Evolutionary conservation across 2,797 vertebrate genomes (phyloP).

Genomic region (Ispidina picta): DNA sequence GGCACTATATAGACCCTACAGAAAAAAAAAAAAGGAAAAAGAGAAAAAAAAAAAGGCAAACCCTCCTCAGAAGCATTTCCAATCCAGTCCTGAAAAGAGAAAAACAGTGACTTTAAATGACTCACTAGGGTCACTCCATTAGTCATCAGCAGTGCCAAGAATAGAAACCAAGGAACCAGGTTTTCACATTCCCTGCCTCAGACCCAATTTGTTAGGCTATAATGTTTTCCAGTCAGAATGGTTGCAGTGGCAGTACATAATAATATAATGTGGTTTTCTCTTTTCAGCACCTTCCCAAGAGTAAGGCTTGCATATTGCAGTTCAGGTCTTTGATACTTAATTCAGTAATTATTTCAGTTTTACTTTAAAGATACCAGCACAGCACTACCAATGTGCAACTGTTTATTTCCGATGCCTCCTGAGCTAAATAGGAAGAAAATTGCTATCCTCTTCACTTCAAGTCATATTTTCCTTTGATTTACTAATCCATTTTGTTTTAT

Average conservation of each 20-base stretch:
- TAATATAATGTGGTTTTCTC: background rate
- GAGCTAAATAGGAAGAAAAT: conserved; percentile 23
- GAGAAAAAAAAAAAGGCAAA: background rate
- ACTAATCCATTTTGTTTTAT: conserved; percentile 38
- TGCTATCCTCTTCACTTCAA: background rate
- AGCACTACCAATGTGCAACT: background rate
- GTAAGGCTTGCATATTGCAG: background rate
- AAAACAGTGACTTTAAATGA: background rate
- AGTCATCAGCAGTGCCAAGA: conserved; percentile 18
- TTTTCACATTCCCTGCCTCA: conserved; percentile 9
- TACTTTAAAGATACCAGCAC: background rate
- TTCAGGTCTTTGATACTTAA: background rate
- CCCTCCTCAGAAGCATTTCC: background rate
- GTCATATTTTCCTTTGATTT: conserved; percentile 46
- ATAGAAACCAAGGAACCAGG: conserved; percentile 47
- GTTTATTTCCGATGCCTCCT: background rate
- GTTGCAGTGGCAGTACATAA: background rate
- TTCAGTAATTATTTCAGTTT: background rate
- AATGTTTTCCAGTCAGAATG: background rate
- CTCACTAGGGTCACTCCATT: conserved; percentile 15
- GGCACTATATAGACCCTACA: background rate
- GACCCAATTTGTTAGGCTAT: background rate
- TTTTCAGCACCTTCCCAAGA: background rate
- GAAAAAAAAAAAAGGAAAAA: background rate
- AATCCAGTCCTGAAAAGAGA: background rate